Evolutionary conservation across 1,140 invertebrate species (phyloP), one percentile per base, ranked within the genome.

Genomic region (Pseudomyrmex dendroicus): DNA sequence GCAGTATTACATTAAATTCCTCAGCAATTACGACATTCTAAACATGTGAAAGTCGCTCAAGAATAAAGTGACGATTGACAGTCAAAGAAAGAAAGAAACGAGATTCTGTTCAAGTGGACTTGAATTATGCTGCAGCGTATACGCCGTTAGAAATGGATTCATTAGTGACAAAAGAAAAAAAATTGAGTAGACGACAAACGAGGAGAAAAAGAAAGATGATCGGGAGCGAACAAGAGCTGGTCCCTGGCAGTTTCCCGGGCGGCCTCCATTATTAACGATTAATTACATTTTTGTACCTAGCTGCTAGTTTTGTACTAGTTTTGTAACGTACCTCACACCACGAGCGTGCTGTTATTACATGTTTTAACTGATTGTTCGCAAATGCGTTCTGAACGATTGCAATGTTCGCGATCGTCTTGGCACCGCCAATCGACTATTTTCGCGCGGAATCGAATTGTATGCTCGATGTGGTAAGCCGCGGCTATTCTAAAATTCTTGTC

Each of bases 261-360:
- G 91, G 91, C 91, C 89, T 91, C 78, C 91, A 89, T 93, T 91
- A 93, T 92, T 91, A 92, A 92, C 68, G 76, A 91, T 92, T 93
- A 88, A 91, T 93, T 94, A 93, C 89, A 93, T 92, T 94, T 94
- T 94, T 94, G 93, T 94, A 94, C 93, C 92, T 94, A 94, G 93
- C 90, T 90, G 91, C 91, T 94, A 94, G 93, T 94, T 94, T 94
- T 94, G 92, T 94, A 94, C 93, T 94, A 94, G 93, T 94, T 94
- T 94, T 94, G 88, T 94, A 94, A 94, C 89, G 91, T 94, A 94
- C 91, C 91, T 93, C 91, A 92, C 87, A 92, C 87, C 86, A 92
- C 89, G 91, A 90, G 86, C 91, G 92, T 92, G 91, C 92, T 93
- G 90, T 93, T 93, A 93, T 92, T 91, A 91, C 86, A 93, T 92